A percentile compares a stretch with the other conserved stretches of the same genome.
Conservation (phyloP, 2,888 invertebrate genomes). For the Drosophila fungiperda region DNA sequence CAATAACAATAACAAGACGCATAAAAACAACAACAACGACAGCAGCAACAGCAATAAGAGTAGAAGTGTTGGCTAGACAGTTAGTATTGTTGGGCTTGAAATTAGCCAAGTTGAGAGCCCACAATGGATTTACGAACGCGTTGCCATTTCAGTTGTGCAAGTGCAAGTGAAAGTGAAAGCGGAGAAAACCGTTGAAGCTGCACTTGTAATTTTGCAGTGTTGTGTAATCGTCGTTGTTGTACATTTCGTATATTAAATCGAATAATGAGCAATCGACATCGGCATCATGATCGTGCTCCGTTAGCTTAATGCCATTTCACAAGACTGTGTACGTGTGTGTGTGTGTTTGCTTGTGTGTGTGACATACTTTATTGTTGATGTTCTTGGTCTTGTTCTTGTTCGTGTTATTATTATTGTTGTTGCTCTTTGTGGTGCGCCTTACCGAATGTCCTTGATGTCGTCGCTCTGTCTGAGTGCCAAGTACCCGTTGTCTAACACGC, state of each 20-base stretch:
- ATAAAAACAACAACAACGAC: constrained; percentile 28
- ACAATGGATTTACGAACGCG: constrained; percentile 8
- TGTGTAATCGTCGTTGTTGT: constrained; percentile 58
- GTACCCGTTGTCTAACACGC: constrained; percentile 33
- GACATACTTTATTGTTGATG: constrained; percentile 45
- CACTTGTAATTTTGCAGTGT: constrained; percentile 49
- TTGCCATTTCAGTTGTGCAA: constrained; percentile 10
- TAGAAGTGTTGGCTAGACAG: constrained; percentile 46
- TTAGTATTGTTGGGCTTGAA: constrained; percentile 52
- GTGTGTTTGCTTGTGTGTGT: constrained; percentile 18
- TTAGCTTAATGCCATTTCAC: constrained; percentile 4
- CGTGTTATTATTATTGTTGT: constrained; percentile 45
- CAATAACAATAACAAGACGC: constrained; percentile 39
- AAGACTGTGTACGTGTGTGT: constrained; percentile 6
- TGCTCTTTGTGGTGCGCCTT: constrained; percentile 56
- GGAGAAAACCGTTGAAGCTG: constrained; percentile 21
- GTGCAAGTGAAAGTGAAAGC: constrained; percentile 22
- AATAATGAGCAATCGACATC: constrained; percentile 46
- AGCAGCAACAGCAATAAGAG: constrained; percentile 36
- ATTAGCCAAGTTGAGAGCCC: constrained; percentile 55
- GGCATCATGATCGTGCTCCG: constrained; percentile 38
- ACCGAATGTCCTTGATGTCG: constrained; percentile 79
- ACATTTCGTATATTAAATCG: constrained; percentile 34
- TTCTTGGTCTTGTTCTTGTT: constrained; percentile 8
- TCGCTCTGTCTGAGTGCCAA: constrained; percentile 72